Evolutionary conservation across 1,140 invertebrate genomes (phyloP).

Genomic region (Heliconius melpomene): DNA sequence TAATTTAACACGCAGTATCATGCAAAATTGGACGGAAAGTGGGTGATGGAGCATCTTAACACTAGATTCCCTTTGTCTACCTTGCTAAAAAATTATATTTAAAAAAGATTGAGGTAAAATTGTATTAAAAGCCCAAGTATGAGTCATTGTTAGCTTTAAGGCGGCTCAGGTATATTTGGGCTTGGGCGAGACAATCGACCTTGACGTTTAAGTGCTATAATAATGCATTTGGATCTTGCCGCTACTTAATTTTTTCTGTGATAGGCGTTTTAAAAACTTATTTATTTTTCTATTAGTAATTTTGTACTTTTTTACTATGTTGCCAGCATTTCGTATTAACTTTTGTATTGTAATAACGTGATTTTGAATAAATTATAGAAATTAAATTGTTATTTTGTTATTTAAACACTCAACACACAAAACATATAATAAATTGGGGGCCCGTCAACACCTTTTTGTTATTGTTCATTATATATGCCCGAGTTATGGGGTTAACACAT

Average conservation of each 20-base stretch:
- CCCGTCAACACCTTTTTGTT: slow-evolving; percentile 55
- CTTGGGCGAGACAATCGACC: slow-evolving; percentile 23
- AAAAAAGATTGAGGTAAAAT: neutral
- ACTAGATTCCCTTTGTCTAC: too few species aligned
- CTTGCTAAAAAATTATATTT: too few species aligned
- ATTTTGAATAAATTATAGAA: slow-evolving; percentile 39
- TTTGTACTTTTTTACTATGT: slow-evolving; percentile 49
- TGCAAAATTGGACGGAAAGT: too few species aligned
- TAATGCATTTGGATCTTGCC: slow-evolving; percentile 30
- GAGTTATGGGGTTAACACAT: slow-evolving; percentile 68
- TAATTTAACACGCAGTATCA: too few species aligned
- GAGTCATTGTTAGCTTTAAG: slow-evolving; percentile 30
- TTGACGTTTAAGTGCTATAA: slow-evolving; percentile 24
- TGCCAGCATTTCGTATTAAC: slow-evolving; percentile 57
- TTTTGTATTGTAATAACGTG: slow-evolving; percentile 29
- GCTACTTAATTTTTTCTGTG: slow-evolving; percentile 57
- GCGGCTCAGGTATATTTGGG: slow-evolving; percentile 16
- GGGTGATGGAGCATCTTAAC: too few species aligned
- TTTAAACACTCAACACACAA: slow-evolving; percentile 46
- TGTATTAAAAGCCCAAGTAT: slow-evolving; percentile 10
- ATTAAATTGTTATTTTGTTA: slow-evolving; percentile 62
- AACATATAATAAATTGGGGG: slow-evolving; percentile 38
- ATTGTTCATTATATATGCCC: slow-evolving; percentile 57
- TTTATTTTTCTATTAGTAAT: slow-evolving; percentile 44
- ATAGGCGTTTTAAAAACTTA: slow-evolving; percentile 46